phyloP scores from a whole-genome alignment of 2,888 invertebrate genomes.

The Omphaloscelis lunosa region DNA sequence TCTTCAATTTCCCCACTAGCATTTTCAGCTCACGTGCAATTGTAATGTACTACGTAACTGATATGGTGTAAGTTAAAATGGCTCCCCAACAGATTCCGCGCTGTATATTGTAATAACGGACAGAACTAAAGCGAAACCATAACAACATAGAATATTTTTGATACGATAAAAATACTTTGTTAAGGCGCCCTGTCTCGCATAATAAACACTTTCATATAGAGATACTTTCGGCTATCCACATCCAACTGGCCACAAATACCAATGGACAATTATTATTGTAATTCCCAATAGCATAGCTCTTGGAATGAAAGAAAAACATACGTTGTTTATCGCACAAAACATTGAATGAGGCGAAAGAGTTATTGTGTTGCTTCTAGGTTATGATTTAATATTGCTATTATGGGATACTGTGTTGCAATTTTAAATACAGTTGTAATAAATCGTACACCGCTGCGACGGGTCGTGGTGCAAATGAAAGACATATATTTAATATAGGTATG shows the following conservation, averaged over 20 bases:
- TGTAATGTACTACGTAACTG: constrained; percentile 78
- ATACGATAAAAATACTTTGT: constrained; percentile 43
- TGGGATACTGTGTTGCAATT: constrained; percentile 50
- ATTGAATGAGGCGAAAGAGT: constrained; percentile 26
- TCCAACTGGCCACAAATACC: constrained; percentile 19
- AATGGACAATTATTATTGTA: constrained; percentile 40
- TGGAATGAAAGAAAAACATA: constrained; percentile 39
- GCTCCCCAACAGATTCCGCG: constrained; percentile 67
- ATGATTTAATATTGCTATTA: constrained; percentile 44
- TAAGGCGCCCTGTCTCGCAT: constrained; percentile 11
- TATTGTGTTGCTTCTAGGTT: constrained; percentile 38
- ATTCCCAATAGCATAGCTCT: constrained; percentile 29
- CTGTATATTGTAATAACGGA: constrained; percentile 60
- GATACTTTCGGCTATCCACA: constrained; percentile 17
- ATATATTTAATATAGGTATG: not conserved
- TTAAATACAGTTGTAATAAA: constrained; percentile 59
- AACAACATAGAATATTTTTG: constrained; percentile 31
- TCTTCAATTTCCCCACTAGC: constrained; percentile 77
- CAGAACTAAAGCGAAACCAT: constrained; percentile 34
- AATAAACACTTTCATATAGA: constrained; percentile 24
- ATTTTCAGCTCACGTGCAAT: constrained; percentile 80
- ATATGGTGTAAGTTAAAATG: constrained; percentile 75
- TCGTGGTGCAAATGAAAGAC: constrained; percentile 56
- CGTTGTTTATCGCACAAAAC: constrained; percentile 42
- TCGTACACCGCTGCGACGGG: constrained; percentile 38